Conservation (phyloP, 2,113 vertebrate species). For the Rissa tridactyla region DNA sequence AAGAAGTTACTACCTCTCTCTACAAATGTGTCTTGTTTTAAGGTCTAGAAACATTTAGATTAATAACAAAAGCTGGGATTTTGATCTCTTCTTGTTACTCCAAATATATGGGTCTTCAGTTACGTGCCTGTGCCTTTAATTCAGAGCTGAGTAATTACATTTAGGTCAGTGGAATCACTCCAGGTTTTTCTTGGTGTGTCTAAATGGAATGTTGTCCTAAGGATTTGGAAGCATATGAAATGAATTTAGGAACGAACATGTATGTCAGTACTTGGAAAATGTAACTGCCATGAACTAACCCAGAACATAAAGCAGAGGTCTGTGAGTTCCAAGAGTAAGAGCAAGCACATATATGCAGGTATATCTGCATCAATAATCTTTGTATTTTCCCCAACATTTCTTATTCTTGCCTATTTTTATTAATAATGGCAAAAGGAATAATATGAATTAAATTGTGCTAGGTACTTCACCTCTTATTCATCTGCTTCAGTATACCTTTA, state of each 20-base stretch:
- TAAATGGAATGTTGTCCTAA: neutral
- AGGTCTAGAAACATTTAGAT: neutral
- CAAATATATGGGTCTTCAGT: neutral
- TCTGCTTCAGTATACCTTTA: neutral
- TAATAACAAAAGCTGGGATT: neutral
- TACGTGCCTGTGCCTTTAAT: constrained; percentile 1
- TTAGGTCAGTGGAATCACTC: neutral
- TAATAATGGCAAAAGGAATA: neutral
- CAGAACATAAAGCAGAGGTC: neutral
- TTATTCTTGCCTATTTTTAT: neutral
- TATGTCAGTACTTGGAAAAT: neutral
- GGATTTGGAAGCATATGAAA: constrained; percentile 1
- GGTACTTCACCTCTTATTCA: neutral
- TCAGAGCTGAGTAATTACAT: neutral
- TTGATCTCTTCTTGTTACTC: neutral
- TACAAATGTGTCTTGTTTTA: neutral
- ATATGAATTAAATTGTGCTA: neutral
- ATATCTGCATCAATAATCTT: neutral
- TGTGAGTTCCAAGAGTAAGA: neutral
- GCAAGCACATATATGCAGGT: neutral
- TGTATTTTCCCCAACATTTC: neutral
- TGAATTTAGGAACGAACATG: neutral
- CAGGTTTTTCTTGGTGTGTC: neutral
- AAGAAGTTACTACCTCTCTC: neutral
- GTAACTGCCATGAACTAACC: neutral